Evolutionary conservation across 2,888 invertebrate genomes (phyloP), one percentile per base, ranked within the genome.

Genomic region (Scaptomyza reducta): DNA sequence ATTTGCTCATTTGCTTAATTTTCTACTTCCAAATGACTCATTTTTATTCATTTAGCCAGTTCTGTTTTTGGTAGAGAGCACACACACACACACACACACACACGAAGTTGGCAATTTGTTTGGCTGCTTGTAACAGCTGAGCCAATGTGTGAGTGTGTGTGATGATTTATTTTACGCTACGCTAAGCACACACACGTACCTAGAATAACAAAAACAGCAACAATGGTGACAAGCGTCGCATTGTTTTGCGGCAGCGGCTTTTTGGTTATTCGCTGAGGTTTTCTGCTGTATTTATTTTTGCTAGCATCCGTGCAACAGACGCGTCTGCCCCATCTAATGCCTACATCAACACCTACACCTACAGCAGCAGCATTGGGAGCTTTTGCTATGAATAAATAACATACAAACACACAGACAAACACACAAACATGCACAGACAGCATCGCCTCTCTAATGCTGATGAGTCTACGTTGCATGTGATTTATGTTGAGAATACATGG

Each of bases 131-230:
- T 58, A 70, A 62, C 70, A 85, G 51, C 59, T 65, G 63, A 65
- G 55, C 41, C 50, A 59, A 61, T 22, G 22, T 22, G 22, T 22
- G 22, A 3, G 22, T 3, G 22, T 22, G 44, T 45, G 27, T 51
- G 31, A 84, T 86, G 86, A 84, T 84, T 84, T 84, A 80, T 87
- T 84, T 87, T 80, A 84, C 83, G 80, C 75, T 65, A 79, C 73
- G 76, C 74, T 81, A 72, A 77, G 68, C 78, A 70, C 38, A 81
- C 71, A 78, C 74, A 85, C 79, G 70, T 63, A 77, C 51, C 60
- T 47, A 56, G 47, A 62, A 74, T 55, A 67, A 55, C 61, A 77
- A 51, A 18, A 31, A 31, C 6, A 6, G 40, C 33, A 53, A 25
- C 59, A 63, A 65, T 31, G 63, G 64, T 70, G 68, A 70, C 70